Conservation (phyloP, 2,113 vertebrate genomes). For the Catharus minimus region DNA sequence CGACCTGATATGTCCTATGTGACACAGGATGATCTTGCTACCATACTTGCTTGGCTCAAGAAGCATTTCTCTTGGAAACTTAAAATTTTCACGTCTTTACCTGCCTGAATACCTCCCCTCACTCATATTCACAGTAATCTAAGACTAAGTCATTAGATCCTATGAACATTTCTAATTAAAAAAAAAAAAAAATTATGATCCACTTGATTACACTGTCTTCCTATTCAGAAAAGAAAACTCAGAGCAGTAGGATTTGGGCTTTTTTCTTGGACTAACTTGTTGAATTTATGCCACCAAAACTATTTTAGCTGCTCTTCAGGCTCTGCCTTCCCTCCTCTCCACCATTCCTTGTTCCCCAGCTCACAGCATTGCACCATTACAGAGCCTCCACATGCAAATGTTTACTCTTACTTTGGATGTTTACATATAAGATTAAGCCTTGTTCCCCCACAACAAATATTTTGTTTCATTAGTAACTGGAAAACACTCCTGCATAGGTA, state of each 20-base stretch:
- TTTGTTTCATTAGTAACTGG: neutral
- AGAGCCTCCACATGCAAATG: neutral
- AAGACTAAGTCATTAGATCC: neutral
- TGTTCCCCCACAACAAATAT: neutral
- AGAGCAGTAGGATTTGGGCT: neutral
- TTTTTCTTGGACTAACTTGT: neutral
- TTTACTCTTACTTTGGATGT: neutral
- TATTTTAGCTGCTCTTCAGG: neutral
- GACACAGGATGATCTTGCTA: neutral
- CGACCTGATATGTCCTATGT: fast-evolving
- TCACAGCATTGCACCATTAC: neutral
- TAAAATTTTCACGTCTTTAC: neutral
- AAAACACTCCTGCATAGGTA: neutral
- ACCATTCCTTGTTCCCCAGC: fast-evolving
- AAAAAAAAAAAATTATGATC: neutral
- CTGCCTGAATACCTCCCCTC: neutral
- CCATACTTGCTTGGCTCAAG: neutral
- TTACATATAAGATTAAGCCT: neutral
- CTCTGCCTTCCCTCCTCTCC: neutral
- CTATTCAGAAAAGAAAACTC: neutral
- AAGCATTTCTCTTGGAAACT: neutral
- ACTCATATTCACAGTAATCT: neutral
- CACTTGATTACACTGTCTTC: neutral
- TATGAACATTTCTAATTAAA: neutral
- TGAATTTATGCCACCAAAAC: neutral